Evolutionary conservation across 2,113 vertebrate species (phyloP), one percentile per base, ranked within the genome.

Genomic region (Patagioenas fasciata): DNA sequence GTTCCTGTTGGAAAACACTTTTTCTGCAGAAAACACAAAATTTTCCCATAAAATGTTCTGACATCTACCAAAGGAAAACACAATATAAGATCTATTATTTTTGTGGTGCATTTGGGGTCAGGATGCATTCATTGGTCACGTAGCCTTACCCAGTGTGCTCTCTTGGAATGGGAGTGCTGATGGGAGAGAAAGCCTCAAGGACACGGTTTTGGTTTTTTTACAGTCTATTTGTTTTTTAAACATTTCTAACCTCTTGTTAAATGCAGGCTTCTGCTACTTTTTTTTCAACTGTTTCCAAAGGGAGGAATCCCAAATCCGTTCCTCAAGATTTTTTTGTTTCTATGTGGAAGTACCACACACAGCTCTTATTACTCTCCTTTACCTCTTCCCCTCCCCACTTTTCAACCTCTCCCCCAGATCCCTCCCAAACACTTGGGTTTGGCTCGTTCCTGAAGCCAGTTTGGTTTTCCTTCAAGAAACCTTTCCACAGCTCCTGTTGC

Each of bases 391-490:
- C 42, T 93, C 91, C 65, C 44, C 83, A 19, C 23, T 64, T 80
- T 24, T 65, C 83, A 72, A 90, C 77, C 50, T 96, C 50, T 86
- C 44, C 70, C 24, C 64, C 62, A 0, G 74, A 90, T 90, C 91
- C 93, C 95, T 96, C 94, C 95, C 94, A 95, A 96, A 89, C 78
- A 69, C 91, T 90, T 91, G 69, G 95, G 92, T 94, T 97, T 96
- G 96, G 96, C 96, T 96, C 84, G 6, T 67, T 94, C 86, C 70
- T 11, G 61, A 81, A 75, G 40, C 60, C 40, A 7, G 32, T 75
- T 87, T 93, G 92, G 92, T 90, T 96, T 96, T 81, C 73, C 92
- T 93, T 95, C 90, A 87, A 93, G 88, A 85, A 95, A 38, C 92
- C 70, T 92, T 96, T 74, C 93, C 2, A 5, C 61, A 50, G 90